Base-by-base conservation (phyloP, 1,140 invertebrate species). In the Agrilus planipennis region DNA sequence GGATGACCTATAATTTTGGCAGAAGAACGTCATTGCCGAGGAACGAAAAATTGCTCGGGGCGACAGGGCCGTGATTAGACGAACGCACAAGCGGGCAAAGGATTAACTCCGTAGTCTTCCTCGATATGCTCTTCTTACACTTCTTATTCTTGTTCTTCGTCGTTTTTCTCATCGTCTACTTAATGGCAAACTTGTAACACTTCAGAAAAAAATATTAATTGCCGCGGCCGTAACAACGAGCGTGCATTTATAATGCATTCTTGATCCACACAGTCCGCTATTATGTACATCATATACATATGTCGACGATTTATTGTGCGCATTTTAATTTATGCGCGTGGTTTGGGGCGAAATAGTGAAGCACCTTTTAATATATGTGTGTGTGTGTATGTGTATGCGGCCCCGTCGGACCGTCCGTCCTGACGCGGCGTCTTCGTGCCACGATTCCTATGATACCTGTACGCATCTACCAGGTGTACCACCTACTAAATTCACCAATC, bases 301-400 rank as follows among this genome's bases (percentile, higher is more conserved):
- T 46, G 48, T 52, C 45, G 42, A 57, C 47, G 55, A 57, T 57
- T 57, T 57, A 57, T 57, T 52, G 53, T 55, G 38, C 39, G 46
- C 49, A 55, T 53, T 57, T 57, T 57, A 57, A 57, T 57, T 57
- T 57, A 57, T 57, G 55, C 55, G 50, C 49, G 30, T 42, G 40
- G 49, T 45, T 37, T 36, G 36, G 48, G 46, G 50, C 41, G 37
- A 47, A 54, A 54, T 54, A 50, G 50, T 51, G 43, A 42, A 47
- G 45, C 38, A 54, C 52, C 46, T 47, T 39, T 47, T 51, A 47
- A n/a, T n/a, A n/a, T 42, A 41, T 30, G n/a, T n/a, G n/a, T n/a
- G n/a, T n/a, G n/a, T n/a, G n/a, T n/a, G n/a, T n/a, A n/a, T n/a
- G n/a, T n/a, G n/a, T n/a, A n/a, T n/a, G n/a, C n/a, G n/a, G n/a